A percentile compares a stretch with the other conserved stretches of the same genome.
Conservation (phyloP, 2,888 invertebrate species). For the Drosophila tanythrix region DNA sequence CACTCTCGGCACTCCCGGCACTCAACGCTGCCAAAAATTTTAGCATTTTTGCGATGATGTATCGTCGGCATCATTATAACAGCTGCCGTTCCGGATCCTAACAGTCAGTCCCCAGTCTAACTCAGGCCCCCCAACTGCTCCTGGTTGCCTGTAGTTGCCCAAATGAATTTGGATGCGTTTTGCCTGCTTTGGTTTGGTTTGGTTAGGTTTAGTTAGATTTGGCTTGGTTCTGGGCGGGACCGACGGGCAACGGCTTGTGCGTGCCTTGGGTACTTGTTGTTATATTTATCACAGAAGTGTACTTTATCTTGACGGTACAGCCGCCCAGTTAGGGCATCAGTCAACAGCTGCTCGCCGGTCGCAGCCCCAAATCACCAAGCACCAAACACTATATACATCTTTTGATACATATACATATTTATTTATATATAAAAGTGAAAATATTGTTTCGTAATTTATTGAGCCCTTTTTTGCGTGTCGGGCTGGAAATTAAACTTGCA, state of each 20-base stretch:
- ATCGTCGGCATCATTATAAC: conserved; percentile 80
- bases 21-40: conserved; percentile 71
- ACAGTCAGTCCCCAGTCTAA: conserved; percentile 43
- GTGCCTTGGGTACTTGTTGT: conserved; percentile 81
- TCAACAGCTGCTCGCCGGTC: conserved; percentile 66
- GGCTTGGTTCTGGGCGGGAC: conserved; percentile 30
- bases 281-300: conserved; percentile 78
- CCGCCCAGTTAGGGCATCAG: conserved; percentile 58
- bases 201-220: conserved; percentile 45
- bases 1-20: conserved; percentile 30
- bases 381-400: conserved; percentile 12
- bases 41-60: conserved; percentile 82
- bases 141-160: conserved; percentile 32
- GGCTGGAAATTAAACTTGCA: conserved; percentile 75
- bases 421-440: conserved; percentile 19
- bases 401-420: conserved; percentile 23
- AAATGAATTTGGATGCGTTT: conserved; percentile 76
- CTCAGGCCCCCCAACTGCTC: neutral
- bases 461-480: conserved; percentile 55
- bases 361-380: conserved; percentile 55
- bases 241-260: conserved; percentile 71
- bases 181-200: conserved; percentile 35
- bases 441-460: conserved; percentile 74
- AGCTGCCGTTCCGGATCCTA: conserved; percentile 66
- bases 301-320: conserved; percentile 73